Percentiles rank a stretch among this genome's conserved stretches.
Evolutionary conservation across 1,140 invertebrate species (phyloP).

Genomic region (Papilio helenus): DNA sequence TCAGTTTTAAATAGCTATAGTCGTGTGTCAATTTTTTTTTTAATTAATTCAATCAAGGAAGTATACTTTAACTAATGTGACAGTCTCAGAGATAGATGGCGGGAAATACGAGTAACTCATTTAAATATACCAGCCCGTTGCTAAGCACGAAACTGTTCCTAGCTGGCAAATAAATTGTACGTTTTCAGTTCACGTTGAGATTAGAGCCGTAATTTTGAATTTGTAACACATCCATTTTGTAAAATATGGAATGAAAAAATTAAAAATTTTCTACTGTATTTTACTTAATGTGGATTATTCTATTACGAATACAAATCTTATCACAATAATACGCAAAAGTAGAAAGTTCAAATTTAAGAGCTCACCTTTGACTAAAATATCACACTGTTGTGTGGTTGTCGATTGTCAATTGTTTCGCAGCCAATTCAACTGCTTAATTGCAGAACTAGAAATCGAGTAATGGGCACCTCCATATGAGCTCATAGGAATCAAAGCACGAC

Average conservation of each 20-base stretch:
- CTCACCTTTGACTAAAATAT: too few species aligned
- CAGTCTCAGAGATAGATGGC: conserved; percentile 14
- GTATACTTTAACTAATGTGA: not conserved
- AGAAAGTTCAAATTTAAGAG: too few species aligned
- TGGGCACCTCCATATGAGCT: too few species aligned
- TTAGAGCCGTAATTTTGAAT: not conserved
- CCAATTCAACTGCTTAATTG: too few species aligned
- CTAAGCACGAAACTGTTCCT: conserved; percentile 26
- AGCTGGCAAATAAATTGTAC: conserved; percentile 7
- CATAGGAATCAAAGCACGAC: too few species aligned
- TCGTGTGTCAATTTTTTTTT: not conserved
- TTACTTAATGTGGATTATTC: not conserved
- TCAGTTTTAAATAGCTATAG: too few species aligned
- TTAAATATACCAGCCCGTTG: conserved; percentile 24
- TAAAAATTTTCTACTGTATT: not conserved
- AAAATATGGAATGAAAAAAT: not conserved
- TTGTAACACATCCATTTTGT: not conserved
- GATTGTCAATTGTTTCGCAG: too few species aligned
- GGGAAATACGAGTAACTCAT: conserved; percentile 33
- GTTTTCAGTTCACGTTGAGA: conserved; percentile 15
- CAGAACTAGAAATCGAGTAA: too few species aligned
- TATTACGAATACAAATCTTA: too few species aligned
- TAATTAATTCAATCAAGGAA: not conserved
- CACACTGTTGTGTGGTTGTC: too few species aligned
- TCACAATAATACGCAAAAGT: too few species aligned